These are phyloP conservation scores for Brachystomella parvula DNA, from an alignment of 1,140 invertebrate genomes.

Conservation along the genomic window DNA sequence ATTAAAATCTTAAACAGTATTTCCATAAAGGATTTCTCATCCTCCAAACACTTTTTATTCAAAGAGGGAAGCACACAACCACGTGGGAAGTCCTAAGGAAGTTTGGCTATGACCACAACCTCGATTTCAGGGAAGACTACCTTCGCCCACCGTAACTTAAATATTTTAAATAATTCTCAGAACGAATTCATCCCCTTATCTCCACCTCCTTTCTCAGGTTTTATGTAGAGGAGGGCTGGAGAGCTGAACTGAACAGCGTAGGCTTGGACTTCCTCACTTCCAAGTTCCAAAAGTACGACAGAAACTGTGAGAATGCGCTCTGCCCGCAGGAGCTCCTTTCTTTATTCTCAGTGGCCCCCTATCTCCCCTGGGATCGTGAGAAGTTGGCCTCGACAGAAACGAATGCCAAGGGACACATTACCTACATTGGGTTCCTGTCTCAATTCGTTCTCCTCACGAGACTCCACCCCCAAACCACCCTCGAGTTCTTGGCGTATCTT, in stretches of 20 bases:
- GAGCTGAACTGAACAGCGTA: conserved; percentile 82
- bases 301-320: conserved; percentile 83
- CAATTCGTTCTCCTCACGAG: conserved; percentile 83
- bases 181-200: too few species aligned
- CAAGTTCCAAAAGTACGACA: conserved; percentile 86
- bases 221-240: conserved; percentile 77
- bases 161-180: conserved; percentile 32
- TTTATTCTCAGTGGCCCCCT: conserved; percentile 83
- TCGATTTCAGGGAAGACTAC: conserved; percentile 84
- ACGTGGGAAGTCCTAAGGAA: conserved; percentile 98
- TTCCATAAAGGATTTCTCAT: conserved; percentile 84
- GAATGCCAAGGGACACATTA: conserved; percentile 80
- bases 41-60: conserved; percentile 94
- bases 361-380: conserved; percentile 71
- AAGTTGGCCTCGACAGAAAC: conserved; percentile 67
- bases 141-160: conserved; percentile 57
- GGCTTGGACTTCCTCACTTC: conserved; percentile 84
- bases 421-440: conserved; percentile 84
- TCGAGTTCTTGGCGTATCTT: conserved; percentile 66
- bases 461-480: conserved; percentile 73
- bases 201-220: too few species aligned
- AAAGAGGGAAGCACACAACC: conserved; percentile 94
- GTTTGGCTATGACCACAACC: conserved; percentile 94
- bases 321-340: conserved; percentile 80
- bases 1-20: too few species aligned